Evolutionary conservation across 64 coral and sea anemone species (phyloP).

Genomic region (Porites australiensis): DNA sequence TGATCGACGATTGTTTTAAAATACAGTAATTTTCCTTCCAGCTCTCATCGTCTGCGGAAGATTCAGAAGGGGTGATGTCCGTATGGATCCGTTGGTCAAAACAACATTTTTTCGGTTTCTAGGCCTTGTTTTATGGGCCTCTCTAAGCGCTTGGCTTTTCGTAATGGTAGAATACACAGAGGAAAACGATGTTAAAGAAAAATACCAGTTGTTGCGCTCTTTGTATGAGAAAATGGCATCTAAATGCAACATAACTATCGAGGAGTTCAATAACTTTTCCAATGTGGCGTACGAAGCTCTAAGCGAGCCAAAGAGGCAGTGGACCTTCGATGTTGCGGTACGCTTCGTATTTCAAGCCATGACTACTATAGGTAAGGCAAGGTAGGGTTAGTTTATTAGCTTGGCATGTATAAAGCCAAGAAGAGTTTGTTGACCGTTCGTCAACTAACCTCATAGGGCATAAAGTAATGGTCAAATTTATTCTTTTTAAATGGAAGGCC

Average conservation of each 20-base stretch:
- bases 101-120: neutral
- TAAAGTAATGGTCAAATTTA: too few species aligned
- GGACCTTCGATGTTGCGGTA: constrained; percentile 4
- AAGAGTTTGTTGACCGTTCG: too few species aligned
- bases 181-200: neutral
- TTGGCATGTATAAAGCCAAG: too few species aligned
- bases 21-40: too few species aligned
- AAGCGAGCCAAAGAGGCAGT: neutral
- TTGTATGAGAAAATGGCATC: constrained; percentile 43
- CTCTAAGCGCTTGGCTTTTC: constrained; percentile 11
- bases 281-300: constrained; percentile 6
- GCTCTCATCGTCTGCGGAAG: too few species aligned
- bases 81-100: constrained; percentile 26
- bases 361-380: constrained; percentile 46
- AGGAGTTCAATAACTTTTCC: constrained; percentile 42
- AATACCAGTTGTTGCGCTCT: neutral
- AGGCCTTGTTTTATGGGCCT: constrained; percentile 15
- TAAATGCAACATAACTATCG: constrained; percentile 61
- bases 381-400: too few species aligned
- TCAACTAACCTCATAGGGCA: too few species aligned
- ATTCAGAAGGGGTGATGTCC: too few species aligned
- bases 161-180: constrained; percentile 33
- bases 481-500: too few species aligned
- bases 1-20: too few species aligned
- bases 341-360: constrained; percentile 47